phyloP scores from a whole-genome alignment of 1,140 invertebrate species.

The Asobara japonica region DNA sequence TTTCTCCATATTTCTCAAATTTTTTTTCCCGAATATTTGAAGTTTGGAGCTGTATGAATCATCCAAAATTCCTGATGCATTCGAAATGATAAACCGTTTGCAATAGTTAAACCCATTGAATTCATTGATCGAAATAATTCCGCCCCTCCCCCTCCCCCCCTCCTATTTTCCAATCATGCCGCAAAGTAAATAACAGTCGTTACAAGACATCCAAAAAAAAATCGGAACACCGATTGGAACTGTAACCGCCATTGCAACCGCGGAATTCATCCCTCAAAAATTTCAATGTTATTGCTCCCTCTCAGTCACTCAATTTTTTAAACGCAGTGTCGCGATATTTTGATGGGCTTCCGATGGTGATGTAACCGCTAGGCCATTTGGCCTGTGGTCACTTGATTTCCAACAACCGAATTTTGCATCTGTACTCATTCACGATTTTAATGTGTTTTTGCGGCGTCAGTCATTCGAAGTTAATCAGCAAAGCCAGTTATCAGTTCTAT shows the following conservation, averaged over 20 bases:
- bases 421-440: slow-evolving; percentile 66
- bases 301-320: not conserved
- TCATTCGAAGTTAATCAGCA: slow-evolving; percentile 66
- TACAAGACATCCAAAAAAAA: slow-evolving; percentile 38
- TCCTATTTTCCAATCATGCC: not conserved
- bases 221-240: slow-evolving; percentile 33
- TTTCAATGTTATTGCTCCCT: slow-evolving; percentile 24
- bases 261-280: slow-evolving; percentile 28
- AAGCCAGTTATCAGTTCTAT: slow-evolving; percentile 48
- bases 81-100: too few relatives aligned
- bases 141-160: not conserved
- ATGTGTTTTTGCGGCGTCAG: slow-evolving; percentile 68
- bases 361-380: slow-evolving; percentile 61
- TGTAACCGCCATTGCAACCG: slow-evolving; percentile 40
- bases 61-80: too few relatives aligned
- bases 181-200: not conserved
- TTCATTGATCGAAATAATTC: too few relatives aligned
- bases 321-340: slow-evolving; percentile 49
- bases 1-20: not conserved
- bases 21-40: too few relatives aligned
- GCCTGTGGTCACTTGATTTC: slow-evolving; percentile 65
- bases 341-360: slow-evolving; percentile 51
- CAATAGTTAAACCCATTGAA: too few relatives aligned
- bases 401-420: slow-evolving; percentile 65
- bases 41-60: too few relatives aligned